Base-by-base conservation (phyloP, 2,113 vertebrate genomes). In the Taxidea taxus region DNA sequence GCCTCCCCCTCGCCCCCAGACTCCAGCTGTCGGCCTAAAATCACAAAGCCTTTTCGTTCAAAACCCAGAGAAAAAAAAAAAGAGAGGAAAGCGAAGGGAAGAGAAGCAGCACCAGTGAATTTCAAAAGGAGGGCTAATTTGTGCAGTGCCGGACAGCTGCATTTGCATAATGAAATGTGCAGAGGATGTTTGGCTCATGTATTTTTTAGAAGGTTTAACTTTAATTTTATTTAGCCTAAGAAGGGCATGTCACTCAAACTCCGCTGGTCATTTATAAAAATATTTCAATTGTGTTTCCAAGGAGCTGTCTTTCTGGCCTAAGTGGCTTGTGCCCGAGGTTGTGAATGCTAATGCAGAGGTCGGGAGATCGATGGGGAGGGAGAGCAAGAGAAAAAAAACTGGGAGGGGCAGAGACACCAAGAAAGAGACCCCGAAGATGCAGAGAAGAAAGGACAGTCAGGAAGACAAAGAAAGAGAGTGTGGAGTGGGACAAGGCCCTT, bases 211-310 rank as follows among this genome's bases (percentile, higher is more conserved):
- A 98, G 98, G 98, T 98, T 99, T 98, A 98, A 97, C 98, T 98
- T 97, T 98, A 97, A 97, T 98, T 98, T 98, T 97, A 98, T 98
- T 98, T 98, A 97, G 98, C 98, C 97, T 97, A 98, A 98, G 99
- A 98, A 99, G 98, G 98, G 98, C 98, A 98, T 42, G 98, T 98
- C 99, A 98, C 98, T 99, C 99, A 98, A 98, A 97, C 6, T 96
- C 29, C 0, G 34, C 94, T 13, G 98, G 98, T 98, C 98, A 94
- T 98, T 99, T 98, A 98, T 97, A 98, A 98, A 98, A 98, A 98
- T 98, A 98, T 98, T 98, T 98, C 98, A 95, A 98, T 89, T 97
- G 98, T 98, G 98, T 94, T 98, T 97, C 96, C 23, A 96, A 94
- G 83, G 96, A 98, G 98, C 98, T 98, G 98, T 98, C 98, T 98